These are phyloP conservation scores for Caenorhabditis sulstoni DNA, from an alignment of 2,888 invertebrate species.

Conservation along the genomic window DNA sequence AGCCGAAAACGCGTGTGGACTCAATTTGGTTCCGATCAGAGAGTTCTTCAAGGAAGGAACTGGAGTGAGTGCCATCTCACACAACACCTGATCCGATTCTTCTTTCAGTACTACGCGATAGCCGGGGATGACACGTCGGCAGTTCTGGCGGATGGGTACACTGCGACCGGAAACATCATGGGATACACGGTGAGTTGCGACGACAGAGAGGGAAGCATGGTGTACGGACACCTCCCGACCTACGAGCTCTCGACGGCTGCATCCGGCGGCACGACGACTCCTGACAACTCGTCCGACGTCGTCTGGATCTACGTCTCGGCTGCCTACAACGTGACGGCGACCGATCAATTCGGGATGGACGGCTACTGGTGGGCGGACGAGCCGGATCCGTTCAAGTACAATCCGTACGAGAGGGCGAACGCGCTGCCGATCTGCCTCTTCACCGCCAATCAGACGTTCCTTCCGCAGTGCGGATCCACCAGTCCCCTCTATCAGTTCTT, in stretches of 20 bases:
- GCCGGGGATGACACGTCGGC: constrained; percentile 24
- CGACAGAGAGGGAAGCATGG: constrained; percentile 6
- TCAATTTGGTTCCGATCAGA: constrained; percentile 36
- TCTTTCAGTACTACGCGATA: constrained; percentile 16
- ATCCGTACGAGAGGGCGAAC: neutral
- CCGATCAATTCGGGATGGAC: neutral
- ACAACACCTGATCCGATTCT: too few relatives aligned
- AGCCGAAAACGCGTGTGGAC: constrained; percentile 22
- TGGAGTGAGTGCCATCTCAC: constrained; percentile 10
- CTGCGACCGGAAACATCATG: constrained; percentile 18
- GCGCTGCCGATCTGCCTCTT: constrained; percentile 16
- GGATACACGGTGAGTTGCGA: constrained; percentile 30
- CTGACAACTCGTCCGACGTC: neutral
- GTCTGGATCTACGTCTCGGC: constrained; percentile 1
- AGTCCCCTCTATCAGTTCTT: constrained; percentile 8
- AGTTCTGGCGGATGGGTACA: constrained; percentile 11
- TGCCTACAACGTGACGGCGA: neutral
- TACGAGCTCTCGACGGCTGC: constrained; percentile 17
- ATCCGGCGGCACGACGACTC: neutral
- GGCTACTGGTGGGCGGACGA: constrained; percentile 1
- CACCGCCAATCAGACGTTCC: constrained; percentile 14
- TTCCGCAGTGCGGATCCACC: constrained; percentile 1
- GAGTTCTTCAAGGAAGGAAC: constrained; percentile 26
- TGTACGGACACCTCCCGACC: constrained; percentile 6
- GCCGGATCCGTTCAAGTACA: neutral